Conservation (phyloP, 2,888 invertebrate genomes). For the Caenorhabditis becei region DNA sequence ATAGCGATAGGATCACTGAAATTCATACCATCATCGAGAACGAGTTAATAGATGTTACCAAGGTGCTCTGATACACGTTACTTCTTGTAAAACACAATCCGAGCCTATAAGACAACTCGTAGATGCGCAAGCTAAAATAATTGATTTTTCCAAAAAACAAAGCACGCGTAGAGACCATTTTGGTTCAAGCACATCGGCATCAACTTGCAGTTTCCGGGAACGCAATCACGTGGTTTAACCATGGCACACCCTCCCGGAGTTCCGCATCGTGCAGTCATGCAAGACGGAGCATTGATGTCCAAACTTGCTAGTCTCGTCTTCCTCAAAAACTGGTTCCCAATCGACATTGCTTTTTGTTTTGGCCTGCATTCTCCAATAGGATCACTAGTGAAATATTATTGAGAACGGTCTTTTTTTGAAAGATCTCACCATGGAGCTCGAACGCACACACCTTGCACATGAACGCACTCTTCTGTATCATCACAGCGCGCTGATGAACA, state of each 20-base stretch:
- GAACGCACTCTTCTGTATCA: slow-evolving; percentile 13
- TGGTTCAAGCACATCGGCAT: slow-evolving; percentile 32
- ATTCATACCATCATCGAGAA: background rate
- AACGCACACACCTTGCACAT: slow-evolving; percentile 19
- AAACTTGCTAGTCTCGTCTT: background rate
- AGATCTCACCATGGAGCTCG: slow-evolving; percentile 34
- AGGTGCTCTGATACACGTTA: slow-evolving; percentile 40
- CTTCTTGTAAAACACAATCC: slow-evolving; percentile 42
- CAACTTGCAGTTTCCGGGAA: background rate
- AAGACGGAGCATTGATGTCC: slow-evolving; percentile 18
- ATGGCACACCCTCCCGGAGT: slow-evolving; percentile 47
- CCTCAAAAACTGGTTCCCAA: no score
- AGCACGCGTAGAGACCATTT: no score
- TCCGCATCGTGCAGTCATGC: slow-evolving; percentile 46
- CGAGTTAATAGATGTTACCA: slow-evolving; percentile 10
- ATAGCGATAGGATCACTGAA: slow-evolving; percentile 36
- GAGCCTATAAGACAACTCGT: slow-evolving; percentile 20
- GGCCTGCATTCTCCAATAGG: slow-evolving; percentile 17
- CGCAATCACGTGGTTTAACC: slow-evolving; percentile 29
- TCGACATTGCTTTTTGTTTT: background rate
- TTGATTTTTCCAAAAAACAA: background rate
- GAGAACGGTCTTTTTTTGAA: background rate
- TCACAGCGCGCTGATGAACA: slow-evolving; percentile 11
- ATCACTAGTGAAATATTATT: background rate
- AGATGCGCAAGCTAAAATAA: slow-evolving; percentile 22